Evolutionary conservation across 2,888 invertebrate species (phyloP).

Genomic region (Pyrochroa serraticornis): DNA sequence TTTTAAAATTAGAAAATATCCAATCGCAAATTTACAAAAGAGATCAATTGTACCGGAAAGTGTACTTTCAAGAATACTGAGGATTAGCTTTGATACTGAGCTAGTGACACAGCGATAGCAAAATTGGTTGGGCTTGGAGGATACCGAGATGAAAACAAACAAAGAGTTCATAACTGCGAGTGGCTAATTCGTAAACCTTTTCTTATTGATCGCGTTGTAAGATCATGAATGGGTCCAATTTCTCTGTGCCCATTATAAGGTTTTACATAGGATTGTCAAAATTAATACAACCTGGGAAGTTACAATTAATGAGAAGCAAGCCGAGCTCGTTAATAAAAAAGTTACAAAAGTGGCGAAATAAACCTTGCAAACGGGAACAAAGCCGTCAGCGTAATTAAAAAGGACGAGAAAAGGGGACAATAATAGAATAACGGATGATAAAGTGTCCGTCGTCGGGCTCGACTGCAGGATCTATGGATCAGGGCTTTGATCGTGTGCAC

Average conservation of each 20-base stretch:
- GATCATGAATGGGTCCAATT: too few relatives aligned
- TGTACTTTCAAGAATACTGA: too few relatives aligned
- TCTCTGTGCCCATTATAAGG: background rate
- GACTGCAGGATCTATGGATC: constrained; percentile 1
- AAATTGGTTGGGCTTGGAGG: too few relatives aligned
- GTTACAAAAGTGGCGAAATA: constrained; percentile 11
- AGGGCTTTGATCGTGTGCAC: constrained; percentile 14
- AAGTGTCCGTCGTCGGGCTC: background rate
- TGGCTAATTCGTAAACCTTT: background rate
- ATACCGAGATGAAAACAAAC: too few relatives aligned
- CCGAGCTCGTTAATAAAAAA: constrained; percentile 17
- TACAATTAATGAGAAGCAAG: constrained; percentile 17
- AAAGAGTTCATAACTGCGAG: too few relatives aligned
- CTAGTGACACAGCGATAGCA: too few relatives aligned
- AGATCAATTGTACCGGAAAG: too few relatives aligned
- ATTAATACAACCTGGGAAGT: constrained; percentile 16
- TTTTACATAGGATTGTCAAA: constrained; percentile 11
- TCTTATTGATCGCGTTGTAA: background rate
- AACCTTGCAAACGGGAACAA: constrained; percentile 14
- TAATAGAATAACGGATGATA: constrained; percentile 12
- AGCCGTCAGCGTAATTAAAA: constrained; percentile 20
- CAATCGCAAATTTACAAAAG: too few relatives aligned
- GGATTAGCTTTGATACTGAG: too few relatives aligned
- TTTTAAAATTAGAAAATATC: too few relatives aligned
- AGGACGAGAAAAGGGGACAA: constrained; percentile 11